Evolutionary conservation across 2,113 vertebrate genomes (phyloP), one percentile per base, ranked within the genome.

Genomic region (Eubucco bourcierii): DNA sequence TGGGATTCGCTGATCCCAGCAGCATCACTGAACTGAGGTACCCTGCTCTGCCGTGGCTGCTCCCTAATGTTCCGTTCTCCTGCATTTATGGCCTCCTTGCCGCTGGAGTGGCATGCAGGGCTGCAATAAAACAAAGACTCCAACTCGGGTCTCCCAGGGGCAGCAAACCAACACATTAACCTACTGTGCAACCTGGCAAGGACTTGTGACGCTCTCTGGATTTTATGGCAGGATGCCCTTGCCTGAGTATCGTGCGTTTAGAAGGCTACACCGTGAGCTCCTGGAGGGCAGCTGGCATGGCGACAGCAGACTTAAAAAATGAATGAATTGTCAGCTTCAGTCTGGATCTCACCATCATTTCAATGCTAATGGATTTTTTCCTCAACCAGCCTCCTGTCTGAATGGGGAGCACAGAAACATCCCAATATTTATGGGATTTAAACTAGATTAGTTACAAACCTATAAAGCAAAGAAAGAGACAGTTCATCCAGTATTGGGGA

Each of bases 381-480:
- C 84, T 90, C 81, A 91, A 93, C 77, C 70, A 90, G 82, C 68
- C 92, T 89, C 70, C 84, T 14, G 70, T 47, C 70, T 97, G 91
- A 96, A 93, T 94, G 89, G 84, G 73, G 76, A 95, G 79, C 91
- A 90, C 91, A 94, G 95, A 97, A 96, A 95, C 93, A 96, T 96
- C 92, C 84, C 80, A 14, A 53, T 92, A 95, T 97, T 96, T 96
- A 92, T 95, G 90, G 94, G 94, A 80, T 95, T 96, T 97, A 94
- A 95, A 95, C 97, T 95, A 95, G 95, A 94, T 96, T 95, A 95
- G 84, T 93, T 95, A 89, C 88, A 94, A 96, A 96, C 88, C 73
- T 90, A 80, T 96, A 96, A 97, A 97, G 95, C 86, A 82, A 97
- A 97, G 90, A 96, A 96, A 94, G 96, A 96, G 94, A 95, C 95